Evolutionary conservation across 2,888 invertebrate species (phyloP), one percentile per base, ranked within the genome.

Genomic region (Invenusta paracnida): DNA sequence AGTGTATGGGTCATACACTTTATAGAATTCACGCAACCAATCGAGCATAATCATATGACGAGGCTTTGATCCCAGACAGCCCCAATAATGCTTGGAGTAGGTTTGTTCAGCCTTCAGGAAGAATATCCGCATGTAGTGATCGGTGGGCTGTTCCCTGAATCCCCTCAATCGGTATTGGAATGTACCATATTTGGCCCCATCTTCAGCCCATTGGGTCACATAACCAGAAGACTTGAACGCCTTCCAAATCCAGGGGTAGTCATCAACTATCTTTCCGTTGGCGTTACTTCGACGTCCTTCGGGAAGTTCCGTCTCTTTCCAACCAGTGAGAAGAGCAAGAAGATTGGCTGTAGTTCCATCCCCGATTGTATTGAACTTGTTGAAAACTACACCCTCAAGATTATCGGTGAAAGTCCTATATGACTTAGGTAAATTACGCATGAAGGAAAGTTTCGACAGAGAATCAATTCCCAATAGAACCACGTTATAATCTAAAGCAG

Each of bases 151-250:
- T 0, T 93, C 91, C 48, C 93, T 92, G 91, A 97, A 97, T 0
- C 97, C 97, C 88, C 95, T 95, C 90, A 97, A 93, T 5, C 97
- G 93, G 91, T 96, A 96, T 0, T 95, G 95, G 90, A 97, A 98
- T 0, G 96, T 96, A 0, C 96, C 96, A 29, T 95, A 93, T 89
- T 93, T 92, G 0, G 95, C 95, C 88, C 94, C 93, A 90, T 98
- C 97, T 90, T 98, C 97, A 89, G 95, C 94, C 91, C 95, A 97
- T 0, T 94, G 95, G 0, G 95, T 95, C 29, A 90, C 91, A 88
- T 92, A 93, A 0, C 92, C 92, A 1, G 88, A 88, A 1, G 90
- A 88, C 85, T 93, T 93, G 88, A 94, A 94, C 85, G 95, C 93
- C 88, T 95, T 94, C 95, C 96, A 97, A 87, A 96, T 93, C 92